Evolutionary conservation across 2,113 vertebrate genomes (phyloP).

Genomic region (Ptychochromis oligacanthus): DNA sequence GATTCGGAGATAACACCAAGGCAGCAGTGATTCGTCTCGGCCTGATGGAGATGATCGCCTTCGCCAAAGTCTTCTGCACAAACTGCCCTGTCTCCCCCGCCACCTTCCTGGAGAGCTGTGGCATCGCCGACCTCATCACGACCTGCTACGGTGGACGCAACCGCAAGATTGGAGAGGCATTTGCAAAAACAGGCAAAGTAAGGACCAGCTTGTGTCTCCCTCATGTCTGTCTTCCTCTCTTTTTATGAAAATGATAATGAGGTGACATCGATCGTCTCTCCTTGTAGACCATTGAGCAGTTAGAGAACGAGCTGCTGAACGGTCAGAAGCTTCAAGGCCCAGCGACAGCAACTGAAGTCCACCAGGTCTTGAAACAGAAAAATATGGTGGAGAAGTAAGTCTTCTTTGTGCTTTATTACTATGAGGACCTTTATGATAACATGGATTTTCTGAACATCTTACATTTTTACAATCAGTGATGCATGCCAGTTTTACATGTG

Average conservation of each 20-base stretch:
- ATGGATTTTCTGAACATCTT: background rate
- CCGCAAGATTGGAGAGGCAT: constrained; percentile 93
- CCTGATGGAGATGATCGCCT: constrained; percentile 96
- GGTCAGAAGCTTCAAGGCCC: constrained; percentile 98
- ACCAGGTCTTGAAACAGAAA: constrained; percentile 89
- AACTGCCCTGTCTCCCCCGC: constrained; percentile 79
- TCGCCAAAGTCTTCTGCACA: constrained; percentile 91
- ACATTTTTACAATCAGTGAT: background rate
- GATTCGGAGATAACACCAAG: constrained; percentile 96
- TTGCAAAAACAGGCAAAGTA: constrained; percentile 92
- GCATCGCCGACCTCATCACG: constrained; percentile 94
- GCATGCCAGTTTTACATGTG: background rate
- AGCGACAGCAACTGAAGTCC: constrained; percentile 89
- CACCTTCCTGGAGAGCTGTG: constrained; percentile 98
- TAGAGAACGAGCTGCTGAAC: constrained; percentile 96
- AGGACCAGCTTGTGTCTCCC: background rate
- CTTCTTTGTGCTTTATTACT: background rate
- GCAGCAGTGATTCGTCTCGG: constrained; percentile 95
- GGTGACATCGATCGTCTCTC: background rate
- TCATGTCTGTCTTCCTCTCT: background rate
- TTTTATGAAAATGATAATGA: background rate
- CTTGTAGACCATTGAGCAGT: constrained; percentile 89
- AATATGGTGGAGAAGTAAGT: constrained; percentile 89
- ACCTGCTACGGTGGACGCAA: constrained; percentile 96
- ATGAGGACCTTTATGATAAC: background rate